Percentiles rank a stretch among this genome's conserved stretches.
Evolutionary conservation across 2,113 vertebrate species (phyloP).

Genomic region (Eulacestoma nigropectus): DNA sequence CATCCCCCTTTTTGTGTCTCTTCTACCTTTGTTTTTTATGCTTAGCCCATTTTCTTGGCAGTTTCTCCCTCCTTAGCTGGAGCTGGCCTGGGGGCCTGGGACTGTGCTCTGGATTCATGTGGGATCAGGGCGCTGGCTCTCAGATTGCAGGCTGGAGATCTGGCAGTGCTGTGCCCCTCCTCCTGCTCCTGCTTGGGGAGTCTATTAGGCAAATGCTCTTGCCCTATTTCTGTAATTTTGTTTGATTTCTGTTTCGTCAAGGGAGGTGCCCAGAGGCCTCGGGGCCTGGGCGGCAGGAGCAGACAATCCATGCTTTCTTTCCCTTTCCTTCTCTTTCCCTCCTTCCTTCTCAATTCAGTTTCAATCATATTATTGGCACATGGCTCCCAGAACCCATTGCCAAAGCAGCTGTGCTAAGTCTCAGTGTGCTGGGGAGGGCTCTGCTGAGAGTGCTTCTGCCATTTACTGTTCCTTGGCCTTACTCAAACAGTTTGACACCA

Average conservation of each 20-base stretch:
- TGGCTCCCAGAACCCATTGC: not conserved
- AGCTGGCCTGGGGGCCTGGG: constrained; percentile 28
- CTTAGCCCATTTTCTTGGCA: constrained; percentile 56
- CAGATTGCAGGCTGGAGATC: constrained; percentile 54
- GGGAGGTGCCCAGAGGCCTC: constrained; percentile 69
- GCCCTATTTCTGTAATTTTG: constrained; percentile 70
- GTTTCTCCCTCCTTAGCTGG: not conserved
- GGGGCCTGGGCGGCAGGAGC: constrained; percentile 60
- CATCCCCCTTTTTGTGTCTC: constrained; percentile 20
- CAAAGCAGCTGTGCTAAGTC: not conserved
- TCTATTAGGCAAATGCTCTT: constrained; percentile 64
- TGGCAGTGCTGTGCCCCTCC: constrained; percentile 14
- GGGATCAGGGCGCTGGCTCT: constrained; percentile 45
- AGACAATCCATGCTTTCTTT: constrained; percentile 61
- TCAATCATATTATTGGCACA: constrained; percentile 50
- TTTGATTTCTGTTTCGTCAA: constrained; percentile 73
- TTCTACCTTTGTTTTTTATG: constrained; percentile 9
- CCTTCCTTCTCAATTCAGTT: constrained; percentile 33
- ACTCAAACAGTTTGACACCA: not conserved
- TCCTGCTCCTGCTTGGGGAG: constrained; percentile 27
- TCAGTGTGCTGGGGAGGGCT: not conserved
- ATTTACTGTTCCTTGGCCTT: not conserved
- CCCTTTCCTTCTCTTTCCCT: constrained; percentile 44
- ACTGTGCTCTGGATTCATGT: constrained; percentile 26
- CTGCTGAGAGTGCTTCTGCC: not conserved